Evolutionary conservation across 2,888 invertebrate genomes (phyloP), one percentile per base, ranked within the genome.

Genomic region (Acronicta alni): DNA sequence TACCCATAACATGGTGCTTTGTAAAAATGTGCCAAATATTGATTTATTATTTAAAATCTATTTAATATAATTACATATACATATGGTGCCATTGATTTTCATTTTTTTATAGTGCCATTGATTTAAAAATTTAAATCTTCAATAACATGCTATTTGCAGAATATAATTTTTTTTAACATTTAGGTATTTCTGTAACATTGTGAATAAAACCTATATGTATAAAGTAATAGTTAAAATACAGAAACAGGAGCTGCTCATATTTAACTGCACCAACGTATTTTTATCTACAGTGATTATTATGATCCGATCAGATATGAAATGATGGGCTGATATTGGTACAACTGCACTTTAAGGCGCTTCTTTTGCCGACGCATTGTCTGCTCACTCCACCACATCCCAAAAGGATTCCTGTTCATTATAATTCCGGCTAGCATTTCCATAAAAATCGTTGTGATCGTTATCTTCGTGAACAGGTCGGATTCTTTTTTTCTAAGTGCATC

Each of bases 391-490:
- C 89, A 87, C 90, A 89, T 91, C 92, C 89, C 91, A 91, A 93
- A 77, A 92, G 92, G 92, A 91, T 90, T 90, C 85, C 86, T 89
- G 88, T 90, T 92, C 87, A 87, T 92, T 92, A 93, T 91, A 92
- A 93, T 94, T 92, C 92, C 92, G 89, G 87, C 83, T 84, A 90
- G 86, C 87, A 92, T 93, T 94, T 92, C 92, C 92, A 94, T 93
- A 93, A 93, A 93, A 93, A 93, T 93, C 82, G 88, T 91, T 91
- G 85, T 77, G 93, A 93, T 93, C 89, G 88, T 92, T 93, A 93
- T 93, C 93, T 86, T 81, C 80, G 83, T 87, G 91, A 92, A 91
- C 93, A 94, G 94, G 93, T 94, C 93, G 91, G 89, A 89, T 88
- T 89, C 86, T 89, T 93, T 94, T 93, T 91, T 91, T 89, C 83